Evolutionary conservation across 1,140 invertebrate species (phyloP).

Genomic region (Conus ventricosus): DNA sequence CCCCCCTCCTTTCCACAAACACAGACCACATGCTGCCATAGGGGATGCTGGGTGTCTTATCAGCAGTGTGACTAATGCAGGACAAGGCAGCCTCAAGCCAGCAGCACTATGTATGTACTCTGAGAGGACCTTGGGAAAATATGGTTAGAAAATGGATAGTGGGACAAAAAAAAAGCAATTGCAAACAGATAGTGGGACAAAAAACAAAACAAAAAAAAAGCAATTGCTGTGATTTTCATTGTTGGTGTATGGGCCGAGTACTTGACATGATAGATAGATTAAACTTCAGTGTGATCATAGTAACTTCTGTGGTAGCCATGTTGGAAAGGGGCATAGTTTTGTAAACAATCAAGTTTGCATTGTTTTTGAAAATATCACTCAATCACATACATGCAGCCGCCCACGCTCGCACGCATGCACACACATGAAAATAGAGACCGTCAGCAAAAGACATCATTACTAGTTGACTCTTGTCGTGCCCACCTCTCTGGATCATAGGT

Average conservation of each 20-base stretch:
- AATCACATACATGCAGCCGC: not conserved
- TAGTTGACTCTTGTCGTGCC: no score
- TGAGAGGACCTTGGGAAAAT: no score
- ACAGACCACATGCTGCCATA: no score
- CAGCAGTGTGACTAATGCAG: no score
- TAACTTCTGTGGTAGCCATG: not conserved
- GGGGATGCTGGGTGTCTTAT: no score
- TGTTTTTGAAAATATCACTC: not conserved
- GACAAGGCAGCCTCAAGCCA: no score
- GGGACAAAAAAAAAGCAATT: not conserved
- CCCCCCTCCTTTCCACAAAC: no score
- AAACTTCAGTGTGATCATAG: not conserved
- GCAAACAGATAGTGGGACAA: not conserved
- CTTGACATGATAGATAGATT: not conserved
- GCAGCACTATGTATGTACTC: no score
- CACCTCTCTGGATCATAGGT: no score
- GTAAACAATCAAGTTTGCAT: not conserved
- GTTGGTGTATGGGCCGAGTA: not conserved
- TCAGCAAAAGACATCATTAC: not conserved
- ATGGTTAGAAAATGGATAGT: not conserved
- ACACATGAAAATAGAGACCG: not conserved
- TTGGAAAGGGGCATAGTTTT: not conserved
- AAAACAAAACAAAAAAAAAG: no score
- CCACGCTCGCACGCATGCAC: not conserved
- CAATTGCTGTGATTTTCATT: not conserved